Evolutionary conservation across 2,113 vertebrate genomes (phyloP).

Genomic region (Tenebrosternarchus preto): DNA sequence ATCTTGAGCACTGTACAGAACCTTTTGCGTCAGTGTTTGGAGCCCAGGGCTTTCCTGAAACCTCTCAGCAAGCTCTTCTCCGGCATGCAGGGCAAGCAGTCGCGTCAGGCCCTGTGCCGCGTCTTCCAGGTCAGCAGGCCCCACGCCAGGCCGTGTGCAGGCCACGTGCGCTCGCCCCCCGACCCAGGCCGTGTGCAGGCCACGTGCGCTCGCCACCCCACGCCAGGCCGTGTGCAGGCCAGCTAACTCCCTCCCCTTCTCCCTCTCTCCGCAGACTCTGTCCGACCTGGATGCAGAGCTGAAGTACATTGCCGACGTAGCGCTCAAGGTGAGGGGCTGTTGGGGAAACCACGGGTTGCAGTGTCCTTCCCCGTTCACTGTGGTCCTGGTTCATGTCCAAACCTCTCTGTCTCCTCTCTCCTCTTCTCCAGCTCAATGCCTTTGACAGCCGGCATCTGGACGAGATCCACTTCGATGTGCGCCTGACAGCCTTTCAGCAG

Average conservation of each 20-base stretch:
- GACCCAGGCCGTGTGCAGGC: background rate
- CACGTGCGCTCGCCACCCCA: background rate
- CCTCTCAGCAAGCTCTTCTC: slow-evolving; percentile 91
- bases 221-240: background rate
- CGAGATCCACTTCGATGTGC: slow-evolving; percentile 90
- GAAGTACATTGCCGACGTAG: slow-evolving; percentile 83
- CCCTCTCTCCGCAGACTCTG: slow-evolving; percentile 75
- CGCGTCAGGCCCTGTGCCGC: slow-evolving; percentile 83
- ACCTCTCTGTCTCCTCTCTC: background rate
- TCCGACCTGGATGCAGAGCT: slow-evolving; percentile 83
- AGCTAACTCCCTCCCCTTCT: background rate
- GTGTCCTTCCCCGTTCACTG: background rate
- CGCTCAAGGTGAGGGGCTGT: slow-evolving; percentile 76
- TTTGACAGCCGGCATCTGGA: slow-evolving; percentile 92
- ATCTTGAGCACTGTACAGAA: slow-evolving; percentile 92
- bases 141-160: background rate
- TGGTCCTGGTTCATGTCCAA: background rate
- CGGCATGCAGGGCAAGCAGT: slow-evolving; percentile 83
- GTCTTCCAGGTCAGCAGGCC: slow-evolving; percentile 83
- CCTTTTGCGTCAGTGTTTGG: slow-evolving; percentile 81
- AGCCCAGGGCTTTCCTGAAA: slow-evolving; percentile 81
- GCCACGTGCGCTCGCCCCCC: background rate
- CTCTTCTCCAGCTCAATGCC: slow-evolving; percentile 82
- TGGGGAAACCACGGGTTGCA: background rate
- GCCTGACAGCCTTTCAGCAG: slow-evolving; percentile 86